Conservation (phyloP, 2,888 invertebrate genomes). For the Doris montereyensis region DNA sequence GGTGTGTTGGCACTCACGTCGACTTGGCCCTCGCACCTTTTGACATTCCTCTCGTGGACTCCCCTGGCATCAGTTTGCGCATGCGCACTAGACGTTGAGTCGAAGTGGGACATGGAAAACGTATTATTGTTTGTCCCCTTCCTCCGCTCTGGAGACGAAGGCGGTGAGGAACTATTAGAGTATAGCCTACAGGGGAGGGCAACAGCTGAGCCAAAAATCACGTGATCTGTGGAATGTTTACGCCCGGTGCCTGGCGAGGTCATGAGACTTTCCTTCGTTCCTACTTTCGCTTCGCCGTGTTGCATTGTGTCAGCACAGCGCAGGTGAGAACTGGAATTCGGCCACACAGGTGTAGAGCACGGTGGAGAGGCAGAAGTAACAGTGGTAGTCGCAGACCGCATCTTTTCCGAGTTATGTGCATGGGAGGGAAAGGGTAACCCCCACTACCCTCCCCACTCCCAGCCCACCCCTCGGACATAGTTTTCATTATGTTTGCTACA, state of each 20-base stretch:
- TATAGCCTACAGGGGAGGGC: conserved; percentile 27
- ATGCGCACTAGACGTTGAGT: conserved; percentile 3
- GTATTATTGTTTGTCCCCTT: background rate
- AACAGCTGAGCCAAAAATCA: conserved; percentile 29
- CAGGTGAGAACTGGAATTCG: background rate
- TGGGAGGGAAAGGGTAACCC: no score
- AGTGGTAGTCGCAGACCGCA: conserved; percentile 22
- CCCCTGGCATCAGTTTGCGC: no score
- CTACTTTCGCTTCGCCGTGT: background rate
- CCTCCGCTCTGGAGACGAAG: conserved; percentile 15
- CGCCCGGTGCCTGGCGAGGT: conserved; percentile 16
- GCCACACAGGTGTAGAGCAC: background rate
- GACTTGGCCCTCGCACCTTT: background rate
- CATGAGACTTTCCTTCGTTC: background rate
- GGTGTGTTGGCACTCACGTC: background rate
- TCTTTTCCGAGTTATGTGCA: no score
- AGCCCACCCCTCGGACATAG: no score
- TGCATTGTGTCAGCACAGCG: background rate
- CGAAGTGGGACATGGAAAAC: background rate
- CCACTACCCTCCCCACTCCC: no score
- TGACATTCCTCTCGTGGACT: background rate
- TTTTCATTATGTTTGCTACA: no score
- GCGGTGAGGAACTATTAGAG: background rate
- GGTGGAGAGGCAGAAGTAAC: background rate
- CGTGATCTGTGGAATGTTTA: conserved; percentile 36